These are phyloP conservation scores for Calephelis virginiensis DNA, from an alignment of 1,140 invertebrate species.

Conservation along the genomic window DNA sequence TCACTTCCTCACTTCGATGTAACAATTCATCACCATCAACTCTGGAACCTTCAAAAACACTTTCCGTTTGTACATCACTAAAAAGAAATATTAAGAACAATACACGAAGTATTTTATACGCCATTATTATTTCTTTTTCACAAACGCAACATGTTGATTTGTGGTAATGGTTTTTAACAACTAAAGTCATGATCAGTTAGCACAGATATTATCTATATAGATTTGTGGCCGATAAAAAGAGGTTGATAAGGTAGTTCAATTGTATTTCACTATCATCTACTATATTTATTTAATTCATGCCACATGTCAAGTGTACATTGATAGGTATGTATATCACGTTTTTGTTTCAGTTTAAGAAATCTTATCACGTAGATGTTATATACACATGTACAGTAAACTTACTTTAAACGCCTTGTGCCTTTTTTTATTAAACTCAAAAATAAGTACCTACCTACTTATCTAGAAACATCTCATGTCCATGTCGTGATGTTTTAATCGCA, in stretches of 20 bases:
- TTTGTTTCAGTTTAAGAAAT: background rate
- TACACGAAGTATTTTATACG: conserved; percentile 11
- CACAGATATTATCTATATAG: conserved; percentile 19
- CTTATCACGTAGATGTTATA: no score
- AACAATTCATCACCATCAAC: conserved; percentile 34
- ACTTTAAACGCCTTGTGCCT: no score
- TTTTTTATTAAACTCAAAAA: no score
- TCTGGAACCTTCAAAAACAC: conserved; percentile 35
- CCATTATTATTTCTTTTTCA: conserved; percentile 17
- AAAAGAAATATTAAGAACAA: conserved; percentile 19
- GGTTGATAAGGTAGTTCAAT: conserved; percentile 19
- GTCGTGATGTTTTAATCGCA: no score
- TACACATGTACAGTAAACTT: no score
- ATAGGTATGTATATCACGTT: background rate
- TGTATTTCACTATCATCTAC: background rate
- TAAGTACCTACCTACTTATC: no score
- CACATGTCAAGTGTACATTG: background rate
- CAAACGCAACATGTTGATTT: background rate
- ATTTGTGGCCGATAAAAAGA: conserved; percentile 27
- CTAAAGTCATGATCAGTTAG: conserved; percentile 7
- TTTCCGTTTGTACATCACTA: conserved; percentile 28
- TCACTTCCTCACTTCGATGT: conserved; percentile 42
- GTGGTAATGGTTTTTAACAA: background rate
- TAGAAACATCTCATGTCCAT: no score
- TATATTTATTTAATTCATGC: no score